These are phyloP conservation scores for Exaiptasia diaphana DNA, from an alignment of 64 coral and sea anemone species.

Conservation along the genomic window DNA sequence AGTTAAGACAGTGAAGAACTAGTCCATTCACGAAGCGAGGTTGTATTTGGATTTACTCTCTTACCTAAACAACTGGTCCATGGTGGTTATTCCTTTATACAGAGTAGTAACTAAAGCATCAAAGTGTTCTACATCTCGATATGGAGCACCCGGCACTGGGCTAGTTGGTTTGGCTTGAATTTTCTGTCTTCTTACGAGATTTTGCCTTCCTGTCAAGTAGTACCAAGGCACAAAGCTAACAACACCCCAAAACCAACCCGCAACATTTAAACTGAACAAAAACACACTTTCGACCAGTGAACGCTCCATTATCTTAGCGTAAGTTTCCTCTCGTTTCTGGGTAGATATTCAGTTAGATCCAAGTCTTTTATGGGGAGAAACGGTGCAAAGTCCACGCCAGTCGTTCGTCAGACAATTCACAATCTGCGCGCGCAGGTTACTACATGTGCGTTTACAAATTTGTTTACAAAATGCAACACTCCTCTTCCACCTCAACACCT, in stretches of 20 bases:
- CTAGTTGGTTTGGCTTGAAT: constrained; percentile 68
- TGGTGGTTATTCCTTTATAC: constrained; percentile 78
- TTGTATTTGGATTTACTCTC: background rate
- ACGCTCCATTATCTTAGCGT: constrained; percentile 48
- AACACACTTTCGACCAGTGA: constrained; percentile 81
- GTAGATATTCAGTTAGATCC: background rate
- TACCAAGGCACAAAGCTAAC: constrained; percentile 92
- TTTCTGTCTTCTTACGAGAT: constrained; percentile 36
- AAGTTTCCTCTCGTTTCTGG: background rate
- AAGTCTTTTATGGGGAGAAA: background rate
- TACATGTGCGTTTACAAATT: no score
- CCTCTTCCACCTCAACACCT: no score
- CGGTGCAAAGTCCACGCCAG: constrained; percentile 59
- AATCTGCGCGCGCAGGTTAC: constrained; percentile 41
- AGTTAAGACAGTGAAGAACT: no score
- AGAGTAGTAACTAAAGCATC: constrained; percentile 69
- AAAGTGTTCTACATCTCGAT: constrained; percentile 87
- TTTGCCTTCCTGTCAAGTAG: constrained; percentile 73
- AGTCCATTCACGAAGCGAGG: background rate
- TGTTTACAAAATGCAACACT: no score
- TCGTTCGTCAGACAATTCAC: constrained; percentile 5
- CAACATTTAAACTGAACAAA: constrained; percentile 79
- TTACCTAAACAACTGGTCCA: constrained; percentile 97
- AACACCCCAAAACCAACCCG: constrained; percentile 88
- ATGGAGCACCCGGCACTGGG: constrained; percentile 59